A percentile compares a stretch with the other conserved stretches of the same genome.
Conservation (phyloP, 2,888 invertebrate genomes). For the Xylocampa areola region DNA sequence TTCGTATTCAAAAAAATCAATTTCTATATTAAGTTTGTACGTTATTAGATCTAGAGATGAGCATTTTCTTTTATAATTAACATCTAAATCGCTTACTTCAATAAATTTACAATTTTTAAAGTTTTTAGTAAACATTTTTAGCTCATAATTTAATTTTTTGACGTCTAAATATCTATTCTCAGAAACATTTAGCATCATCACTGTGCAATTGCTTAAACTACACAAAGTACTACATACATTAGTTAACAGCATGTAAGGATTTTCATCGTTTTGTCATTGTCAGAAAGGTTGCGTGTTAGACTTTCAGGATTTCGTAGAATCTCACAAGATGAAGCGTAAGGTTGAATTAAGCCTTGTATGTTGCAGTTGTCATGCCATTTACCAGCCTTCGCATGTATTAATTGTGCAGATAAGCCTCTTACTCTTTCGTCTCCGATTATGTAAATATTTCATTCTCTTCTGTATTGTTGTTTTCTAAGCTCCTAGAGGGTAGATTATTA, state of each 20-base stretch:
- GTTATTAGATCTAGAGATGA: background rate
- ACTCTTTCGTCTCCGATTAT: constrained; percentile 17
- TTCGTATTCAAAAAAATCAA: background rate
- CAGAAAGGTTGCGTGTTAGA: background rate
- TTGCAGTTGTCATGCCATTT: constrained; percentile 12
- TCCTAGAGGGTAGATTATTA: background rate
- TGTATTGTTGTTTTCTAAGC: background rate
- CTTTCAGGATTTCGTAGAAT: constrained; percentile 5
- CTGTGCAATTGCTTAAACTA: constrained; percentile 1
- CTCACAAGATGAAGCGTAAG: constrained; percentile 2
- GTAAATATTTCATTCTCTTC: constrained; percentile 10
- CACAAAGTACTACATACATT: constrained; percentile 5
- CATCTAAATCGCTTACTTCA: background rate
- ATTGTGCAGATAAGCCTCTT: constrained; percentile 4
- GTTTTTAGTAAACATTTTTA: background rate
- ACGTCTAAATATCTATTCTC: background rate
- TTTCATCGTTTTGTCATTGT: constrained; percentile 6
- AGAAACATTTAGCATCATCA: constrained; percentile 2
- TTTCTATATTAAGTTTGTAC: background rate
- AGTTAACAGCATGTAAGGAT: constrained; percentile 6
- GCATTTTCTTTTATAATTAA: background rate
- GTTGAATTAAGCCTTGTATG: constrained; percentile 3
- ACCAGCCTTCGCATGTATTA: constrained; percentile 4
- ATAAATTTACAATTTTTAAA: background rate
- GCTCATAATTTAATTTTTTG: background rate